phyloP scores from a whole-genome alignment of 2,797 vertebrate genomes.

The Stomatorhinus walkeri region DNA sequence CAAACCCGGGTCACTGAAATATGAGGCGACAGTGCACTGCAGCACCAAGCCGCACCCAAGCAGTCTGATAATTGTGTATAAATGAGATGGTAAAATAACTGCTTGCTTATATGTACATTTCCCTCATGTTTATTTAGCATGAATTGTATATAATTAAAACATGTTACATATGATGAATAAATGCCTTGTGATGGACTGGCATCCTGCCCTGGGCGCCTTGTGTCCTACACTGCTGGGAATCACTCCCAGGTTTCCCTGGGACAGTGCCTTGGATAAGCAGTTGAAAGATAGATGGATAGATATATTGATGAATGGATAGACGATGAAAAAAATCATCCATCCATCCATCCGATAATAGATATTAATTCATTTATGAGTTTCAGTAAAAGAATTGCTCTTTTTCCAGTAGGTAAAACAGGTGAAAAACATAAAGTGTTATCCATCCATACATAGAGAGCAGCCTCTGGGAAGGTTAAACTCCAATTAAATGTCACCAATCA shows the following conservation, averaged over 20 bases:
- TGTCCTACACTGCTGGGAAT: neutral
- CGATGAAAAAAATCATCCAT: neutral
- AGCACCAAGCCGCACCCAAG: neutral
- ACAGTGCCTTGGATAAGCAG: neutral
- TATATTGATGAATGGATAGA: neutral
- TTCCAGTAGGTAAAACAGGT: neutral
- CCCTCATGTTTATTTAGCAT: neutral
- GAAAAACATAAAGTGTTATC: neutral
- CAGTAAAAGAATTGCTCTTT: neutral
- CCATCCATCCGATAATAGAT: neutral
- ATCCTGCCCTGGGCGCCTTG: neutral
- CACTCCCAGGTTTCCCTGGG: neutral
- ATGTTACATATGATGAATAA: neutral
- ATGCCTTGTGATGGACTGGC: neutral
- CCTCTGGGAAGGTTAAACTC: neutral
- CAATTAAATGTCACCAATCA: neutral
- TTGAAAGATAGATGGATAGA: neutral
- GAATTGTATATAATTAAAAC: neutral
- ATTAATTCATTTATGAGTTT: neutral
- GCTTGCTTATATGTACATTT: neutral
- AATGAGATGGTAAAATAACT: neutral
- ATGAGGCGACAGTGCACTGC: neutral
- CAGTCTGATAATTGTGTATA: neutral
- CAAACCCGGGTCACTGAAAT: neutral
- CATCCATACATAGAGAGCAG: neutral